phyloP scores from a whole-genome alignment of 1,140 invertebrate species.

The Dendrolimus punctatus region DNA sequence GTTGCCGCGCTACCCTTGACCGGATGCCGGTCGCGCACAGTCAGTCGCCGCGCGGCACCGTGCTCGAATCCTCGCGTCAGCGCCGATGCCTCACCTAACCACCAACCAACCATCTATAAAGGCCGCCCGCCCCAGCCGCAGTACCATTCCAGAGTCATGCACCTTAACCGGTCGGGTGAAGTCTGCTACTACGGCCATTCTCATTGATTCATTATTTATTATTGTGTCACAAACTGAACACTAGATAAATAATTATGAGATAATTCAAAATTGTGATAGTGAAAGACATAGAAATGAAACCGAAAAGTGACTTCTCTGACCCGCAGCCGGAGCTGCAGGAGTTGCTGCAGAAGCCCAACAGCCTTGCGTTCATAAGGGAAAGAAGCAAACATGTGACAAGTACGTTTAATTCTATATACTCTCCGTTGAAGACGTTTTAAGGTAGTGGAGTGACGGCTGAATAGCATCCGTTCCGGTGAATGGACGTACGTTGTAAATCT shows the following conservation, averaged over 20 bases:
- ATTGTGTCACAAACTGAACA: too few relatives aligned
- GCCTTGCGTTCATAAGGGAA: conserved; percentile 21
- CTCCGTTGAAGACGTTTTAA: conserved; percentile 16
- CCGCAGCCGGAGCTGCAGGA: conserved; percentile 46
- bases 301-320: conserved; percentile 19
- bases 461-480: conserved; percentile 42
- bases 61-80: conserved; percentile 42
- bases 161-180: conserved; percentile 19
- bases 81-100: conserved; percentile 11
- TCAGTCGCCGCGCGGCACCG: conserved; percentile 50
- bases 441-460: conserved; percentile 30
- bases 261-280: conserved; percentile 23
- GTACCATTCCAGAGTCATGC: conserved; percentile 34
- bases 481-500: conserved; percentile 29
- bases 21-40: conserved; percentile 36
- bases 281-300: conserved; percentile 28
- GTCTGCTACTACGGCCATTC: conserved; percentile 1
- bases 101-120: conserved; percentile 22
- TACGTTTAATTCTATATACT: conserved; percentile 33
- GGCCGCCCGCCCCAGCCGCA: conserved; percentile 16
- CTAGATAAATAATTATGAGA: conserved; percentile 5
- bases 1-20: conserved; percentile 42
- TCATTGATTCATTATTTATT: too few relatives aligned
- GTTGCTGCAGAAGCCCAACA: conserved; percentile 42
- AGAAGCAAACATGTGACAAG: conserved; percentile 39